A percentile compares a stretch with the other conserved stretches of the same genome.
Evolutionary conservation across 2,113 vertebrate genomes (phyloP).

Genomic region (Pterocles burchelli): DNA sequence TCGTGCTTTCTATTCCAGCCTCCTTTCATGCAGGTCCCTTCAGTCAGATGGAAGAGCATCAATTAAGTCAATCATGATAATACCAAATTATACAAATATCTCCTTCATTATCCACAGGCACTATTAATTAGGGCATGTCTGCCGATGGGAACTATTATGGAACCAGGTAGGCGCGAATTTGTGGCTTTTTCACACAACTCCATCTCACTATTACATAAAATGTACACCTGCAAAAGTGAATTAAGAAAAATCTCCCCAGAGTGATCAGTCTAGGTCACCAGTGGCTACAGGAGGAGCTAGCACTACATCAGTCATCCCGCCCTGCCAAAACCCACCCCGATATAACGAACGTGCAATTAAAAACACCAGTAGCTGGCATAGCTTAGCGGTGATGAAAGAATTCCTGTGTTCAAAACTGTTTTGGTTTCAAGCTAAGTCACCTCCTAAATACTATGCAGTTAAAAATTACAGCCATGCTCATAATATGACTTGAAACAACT

Average conservation of each 20-base stretch:
- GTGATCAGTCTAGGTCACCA: not conserved
- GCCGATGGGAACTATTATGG: not conserved
- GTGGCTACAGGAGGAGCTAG: not conserved
- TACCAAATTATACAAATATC: not conserved
- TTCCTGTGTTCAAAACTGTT: not conserved
- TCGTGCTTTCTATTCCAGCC: not conserved
- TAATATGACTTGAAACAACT: not conserved
- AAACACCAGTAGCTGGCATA: not conserved
- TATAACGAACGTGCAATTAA: not conserved
- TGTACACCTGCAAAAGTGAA: not conserved
- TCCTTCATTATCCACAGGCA: not conserved
- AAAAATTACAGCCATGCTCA: not conserved
- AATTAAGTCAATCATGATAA: not conserved
- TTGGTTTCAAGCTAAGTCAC: not conserved
- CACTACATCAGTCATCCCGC: not conserved
- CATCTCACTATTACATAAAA: not conserved
- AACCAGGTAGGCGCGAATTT: not conserved
- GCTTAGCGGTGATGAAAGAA: not conserved
- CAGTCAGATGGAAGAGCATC: not conserved
- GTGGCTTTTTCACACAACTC: not conserved
- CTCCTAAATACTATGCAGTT: not conserved
- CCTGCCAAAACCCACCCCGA: not conserved
- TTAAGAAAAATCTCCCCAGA: not conserved
- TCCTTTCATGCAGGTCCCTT: slow-evolving; percentile 23
- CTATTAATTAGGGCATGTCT: not conserved